Conservation (phyloP, 1,140 invertebrate species). For the Leptopilina clavipes region DNA sequence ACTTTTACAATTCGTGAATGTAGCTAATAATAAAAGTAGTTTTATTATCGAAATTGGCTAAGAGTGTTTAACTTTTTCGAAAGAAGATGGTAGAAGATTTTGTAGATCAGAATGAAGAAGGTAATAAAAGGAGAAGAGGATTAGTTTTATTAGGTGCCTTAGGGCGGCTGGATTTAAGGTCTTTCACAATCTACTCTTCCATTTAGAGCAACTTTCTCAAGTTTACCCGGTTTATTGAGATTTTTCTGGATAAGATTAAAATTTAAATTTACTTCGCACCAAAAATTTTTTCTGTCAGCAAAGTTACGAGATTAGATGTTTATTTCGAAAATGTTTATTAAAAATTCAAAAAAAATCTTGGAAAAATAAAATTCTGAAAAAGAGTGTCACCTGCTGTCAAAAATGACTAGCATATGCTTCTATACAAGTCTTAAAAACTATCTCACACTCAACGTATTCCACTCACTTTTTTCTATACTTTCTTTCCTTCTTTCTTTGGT, state of each 20-base stretch:
- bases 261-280: too few relatives aligned
- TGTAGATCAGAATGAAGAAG: background rate
- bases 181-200: background rate
- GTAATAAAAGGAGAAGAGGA: conserved; percentile 2
- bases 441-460: too few relatives aligned
- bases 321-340: too few relatives aligned
- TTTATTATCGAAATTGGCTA: background rate
- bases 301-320: background rate
- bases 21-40: too few relatives aligned
- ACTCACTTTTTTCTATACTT: background rate
- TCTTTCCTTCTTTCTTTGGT: background rate
- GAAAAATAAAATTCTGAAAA: too few relatives aligned
- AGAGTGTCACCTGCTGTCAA: too few relatives aligned
- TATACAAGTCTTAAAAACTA: too few relatives aligned
- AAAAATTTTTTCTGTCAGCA: too few relatives aligned
- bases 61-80: background rate
- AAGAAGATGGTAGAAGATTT: background rate
- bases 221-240: background rate
- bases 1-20: too few relatives aligned
- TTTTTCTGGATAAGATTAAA: background rate
- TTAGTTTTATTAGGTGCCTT: conserved; percentile 30
- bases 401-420: too few relatives aligned
- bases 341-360: too few relatives aligned
- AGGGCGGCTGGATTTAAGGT: conserved; percentile 8
- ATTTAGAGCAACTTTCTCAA: background rate